Evolutionary conservation across 2,797 vertebrate genomes (phyloP), one percentile per base, ranked within the genome.

Genomic region (Sphenopsis melanotis): DNA sequence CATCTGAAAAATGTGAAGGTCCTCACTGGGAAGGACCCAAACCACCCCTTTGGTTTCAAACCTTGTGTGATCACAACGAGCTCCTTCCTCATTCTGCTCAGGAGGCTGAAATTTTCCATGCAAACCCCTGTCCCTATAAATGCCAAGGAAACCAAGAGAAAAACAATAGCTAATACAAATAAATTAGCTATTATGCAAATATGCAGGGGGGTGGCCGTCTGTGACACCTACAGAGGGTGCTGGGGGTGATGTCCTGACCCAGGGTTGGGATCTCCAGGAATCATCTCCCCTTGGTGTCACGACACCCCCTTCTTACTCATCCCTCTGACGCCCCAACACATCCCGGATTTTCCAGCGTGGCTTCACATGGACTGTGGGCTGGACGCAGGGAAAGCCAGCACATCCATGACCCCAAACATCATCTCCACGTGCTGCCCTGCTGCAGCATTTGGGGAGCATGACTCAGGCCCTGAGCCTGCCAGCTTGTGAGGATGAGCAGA

Each of bases 61-160:
- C 4, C 17, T 57, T 1, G 0, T 23, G 53, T 42, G 71, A 52
- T 18, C 30, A 10, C 30, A 29, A 5, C 0, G 2, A 92, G 15
- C 8, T 87, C 17, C 15, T 81, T 90, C 77, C 19, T 95, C 2
- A 0, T 44, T 42, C 66, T 59, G 26, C 12, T 64, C 18, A 72
- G 18, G 29, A 61, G 34, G 26, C 0, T 9, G 59, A 59, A 76
- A 27, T 44, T 37, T 41, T n/a, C 59, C 12, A 7, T 21, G 53
- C 72, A 39, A 86, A 90, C 1, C 18, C 6, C 39, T 4, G 9
- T 14, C 20, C 11, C 0, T n/a, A 9, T 0, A 41, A 46, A 64
- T 9, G 13, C 4, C 65, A 46, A 83, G 29, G 29, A 74, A 88
- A 5, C 6, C 29, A 11, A 30, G 13, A 55, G 22, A 24, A 75